Evolutionary conservation across 2,797 vertebrate species (phyloP).

Genomic region (Protonibea diacanthus): DNA sequence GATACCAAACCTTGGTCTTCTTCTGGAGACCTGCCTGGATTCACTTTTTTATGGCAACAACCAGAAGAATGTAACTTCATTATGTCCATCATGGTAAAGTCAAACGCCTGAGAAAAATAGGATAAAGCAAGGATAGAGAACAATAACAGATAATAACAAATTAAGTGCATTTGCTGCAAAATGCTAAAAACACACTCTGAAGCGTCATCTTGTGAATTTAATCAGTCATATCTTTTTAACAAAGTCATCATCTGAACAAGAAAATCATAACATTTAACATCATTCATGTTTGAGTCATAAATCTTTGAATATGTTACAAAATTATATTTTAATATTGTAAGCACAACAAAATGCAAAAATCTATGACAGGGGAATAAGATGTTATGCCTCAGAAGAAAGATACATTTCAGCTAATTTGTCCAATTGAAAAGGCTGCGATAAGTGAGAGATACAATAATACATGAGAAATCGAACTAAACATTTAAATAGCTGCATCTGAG

Average conservation of each 20-base stretch:
- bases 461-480: constrained; percentile 45
- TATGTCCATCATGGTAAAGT: background rate
- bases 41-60: background rate
- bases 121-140: background rate
- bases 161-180: background rate
- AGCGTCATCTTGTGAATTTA: constrained; percentile 76
- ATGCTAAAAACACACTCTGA: constrained; percentile 57
- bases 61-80: background rate
- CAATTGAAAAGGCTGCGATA: constrained; percentile 11
- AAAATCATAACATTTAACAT: constrained; percentile 82
- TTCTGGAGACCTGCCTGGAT: background rate
- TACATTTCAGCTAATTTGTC: constrained; percentile 37
- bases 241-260: constrained; percentile 79
- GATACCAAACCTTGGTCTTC: background rate
- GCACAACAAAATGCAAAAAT: constrained; percentile 75
- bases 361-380: constrained; percentile 49
- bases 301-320: constrained; percentile 82
- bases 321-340: constrained; percentile 74
- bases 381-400: constrained; percentile 42
- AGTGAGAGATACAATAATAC: constrained; percentile 39
- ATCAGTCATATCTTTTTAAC: constrained; percentile 73
- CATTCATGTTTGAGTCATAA: constrained; percentile 76
- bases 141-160: background rate
- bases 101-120: background rate
- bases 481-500: constrained; percentile 31